phyloP scores from a whole-genome alignment of 2,888 invertebrate genomes.

The Dynastes grantii region DNA sequence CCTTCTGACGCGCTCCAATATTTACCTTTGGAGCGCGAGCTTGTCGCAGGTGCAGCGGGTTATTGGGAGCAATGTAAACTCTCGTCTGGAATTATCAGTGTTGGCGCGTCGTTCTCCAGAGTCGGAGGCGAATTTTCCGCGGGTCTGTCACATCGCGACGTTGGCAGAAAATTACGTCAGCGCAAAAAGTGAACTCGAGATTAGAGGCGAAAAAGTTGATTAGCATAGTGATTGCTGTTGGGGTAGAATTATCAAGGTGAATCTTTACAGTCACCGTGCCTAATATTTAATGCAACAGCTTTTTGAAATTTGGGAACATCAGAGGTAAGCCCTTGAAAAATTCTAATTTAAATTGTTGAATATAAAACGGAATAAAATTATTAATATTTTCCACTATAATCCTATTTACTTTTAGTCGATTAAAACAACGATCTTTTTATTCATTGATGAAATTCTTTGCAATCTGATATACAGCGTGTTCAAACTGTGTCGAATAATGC shows the following conservation, averaged over 20 bases:
- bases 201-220: slow-evolving; percentile 34
- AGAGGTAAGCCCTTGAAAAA: slow-evolving; percentile 10
- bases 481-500: no score
- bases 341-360: not conserved
- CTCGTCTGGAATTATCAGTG: slow-evolving; percentile 40
- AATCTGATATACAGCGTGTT: no score
- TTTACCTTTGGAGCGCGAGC: slow-evolving; percentile 37
- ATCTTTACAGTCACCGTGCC: not conserved
- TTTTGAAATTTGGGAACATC: not conserved
- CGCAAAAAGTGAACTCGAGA: slow-evolving; percentile 30
- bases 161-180: slow-evolving; percentile 33
- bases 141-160: not conserved
- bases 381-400: not conserved
- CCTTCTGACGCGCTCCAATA: slow-evolving; percentile 24
- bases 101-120: slow-evolving; percentile 42
- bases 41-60: slow-evolving; percentile 40
- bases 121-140: slow-evolving; percentile 39
- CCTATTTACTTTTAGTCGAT: no score
- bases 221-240: slow-evolving; percentile 31
- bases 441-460: no score
- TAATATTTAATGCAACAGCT: not conserved
- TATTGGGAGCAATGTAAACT: slow-evolving; percentile 41
- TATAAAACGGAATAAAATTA: not conserved
- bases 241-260: slow-evolving; percentile 9
- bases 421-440: no score